Base-by-base conservation (phyloP, 2,113 vertebrate species). In the Romanogobio albipinnatus region DNA sequence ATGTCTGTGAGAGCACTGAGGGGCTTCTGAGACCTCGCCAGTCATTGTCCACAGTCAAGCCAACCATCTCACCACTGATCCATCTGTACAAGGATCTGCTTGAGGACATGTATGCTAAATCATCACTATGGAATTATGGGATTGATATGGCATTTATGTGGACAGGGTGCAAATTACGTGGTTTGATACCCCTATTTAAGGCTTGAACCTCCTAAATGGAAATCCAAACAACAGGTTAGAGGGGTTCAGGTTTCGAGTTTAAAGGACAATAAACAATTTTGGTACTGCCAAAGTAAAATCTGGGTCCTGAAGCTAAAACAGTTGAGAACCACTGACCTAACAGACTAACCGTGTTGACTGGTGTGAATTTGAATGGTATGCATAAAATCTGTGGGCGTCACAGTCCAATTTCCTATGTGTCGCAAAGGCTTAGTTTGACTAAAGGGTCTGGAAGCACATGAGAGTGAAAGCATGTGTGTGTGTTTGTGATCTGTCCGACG, bases 351-450 rank as follows among this genome's bases (percentile, higher is more conserved):
- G 26, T 58, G 73, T 45, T 74, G 45, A 61, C 47, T 80, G 39
- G 74, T 85, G 79, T 43, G 33, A 82, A 82, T 82, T 56, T 73
- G 13, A 71, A 73, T 43, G 81, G 49, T 56, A 82, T 71, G 81
- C 33, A 71, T 39, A 82, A 82, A 71, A 71, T 81, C 59, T 81
- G 62, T 51, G 61, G 76, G 36, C 70, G 13, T 80, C 87, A 85
- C 75, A 80, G 66, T 76, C 66, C 39, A 59, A 62, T 80, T 82
- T 86, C 81, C 29, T 51, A 79, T 56, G 70, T 71, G 76, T 84
- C 64, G 59, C 51, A 56, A 76, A 86, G 68, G 51, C 85, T 86
- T 75, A 81, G 77, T 82, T 82, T 89, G 81, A 87, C 76, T 58
- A 71, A 85, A 66, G 80, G n/a, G 17, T 59, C 71, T 86, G 87